Percentiles rank a stretch among this genome's conserved stretches.
Evolutionary conservation across 2,797 vertebrate genomes (phyloP).

Genomic region (Anolis apletophallus): DNA sequence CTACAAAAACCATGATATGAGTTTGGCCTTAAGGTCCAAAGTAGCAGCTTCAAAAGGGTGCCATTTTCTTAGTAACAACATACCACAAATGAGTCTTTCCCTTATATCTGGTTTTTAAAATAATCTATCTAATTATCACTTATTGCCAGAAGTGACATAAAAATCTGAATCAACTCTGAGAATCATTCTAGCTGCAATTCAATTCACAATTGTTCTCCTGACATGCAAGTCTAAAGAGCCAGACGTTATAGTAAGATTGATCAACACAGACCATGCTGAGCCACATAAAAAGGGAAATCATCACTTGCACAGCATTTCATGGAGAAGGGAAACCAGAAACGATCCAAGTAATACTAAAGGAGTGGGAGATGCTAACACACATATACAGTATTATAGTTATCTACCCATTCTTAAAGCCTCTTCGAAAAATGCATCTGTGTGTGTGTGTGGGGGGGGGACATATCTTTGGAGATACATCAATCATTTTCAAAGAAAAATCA

Average conservation of each 20-base stretch:
- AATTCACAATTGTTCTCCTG: conserved; percentile 8
- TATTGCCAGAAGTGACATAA: conserved; percentile 22
- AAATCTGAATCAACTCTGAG: neutral
- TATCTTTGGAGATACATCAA: neutral
- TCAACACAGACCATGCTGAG: conserved; percentile 1
- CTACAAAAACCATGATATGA: neutral
- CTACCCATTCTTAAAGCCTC: neutral
- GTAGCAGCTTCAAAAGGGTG: conserved; percentile 13
- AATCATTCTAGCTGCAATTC: neutral
- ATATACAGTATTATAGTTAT: neutral
- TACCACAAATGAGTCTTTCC: neutral
- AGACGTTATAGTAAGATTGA: neutral
- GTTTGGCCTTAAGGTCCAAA: neutral
- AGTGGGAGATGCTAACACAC: neutral
- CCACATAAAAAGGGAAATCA: conserved; percentile 38
- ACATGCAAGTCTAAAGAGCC: conserved; percentile 8
- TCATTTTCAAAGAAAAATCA: neutral
- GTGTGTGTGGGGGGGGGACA: too few relatives aligned
- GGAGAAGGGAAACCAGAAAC: neutral
- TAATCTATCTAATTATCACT: conserved; percentile 31
- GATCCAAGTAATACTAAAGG: neutral
- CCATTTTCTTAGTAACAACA: conserved; percentile 19
- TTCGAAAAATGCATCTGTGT: neutral
- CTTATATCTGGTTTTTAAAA: conserved; percentile 26
- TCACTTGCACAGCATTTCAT: conserved; percentile 18